Evolutionary conservation across 1,140 invertebrate genomes (phyloP).

Genomic region (Papilio glaucus): DNA sequence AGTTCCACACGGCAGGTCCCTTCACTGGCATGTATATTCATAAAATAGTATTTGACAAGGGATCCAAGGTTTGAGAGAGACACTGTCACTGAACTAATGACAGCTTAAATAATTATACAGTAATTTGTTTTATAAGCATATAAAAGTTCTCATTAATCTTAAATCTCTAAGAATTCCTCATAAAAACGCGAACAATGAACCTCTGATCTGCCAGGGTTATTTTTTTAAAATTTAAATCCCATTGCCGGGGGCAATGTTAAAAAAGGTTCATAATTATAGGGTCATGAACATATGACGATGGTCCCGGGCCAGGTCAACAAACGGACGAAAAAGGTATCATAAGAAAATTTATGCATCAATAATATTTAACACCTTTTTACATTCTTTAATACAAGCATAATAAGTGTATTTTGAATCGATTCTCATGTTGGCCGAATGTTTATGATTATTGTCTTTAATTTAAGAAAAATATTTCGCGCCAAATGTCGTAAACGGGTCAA

Average conservation of each 20-base stretch:
- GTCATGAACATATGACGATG: neutral
- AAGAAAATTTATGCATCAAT: neutral
- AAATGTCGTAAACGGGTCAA: neutral
- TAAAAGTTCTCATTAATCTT: no score
- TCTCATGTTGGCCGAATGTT: conserved; percentile 2
- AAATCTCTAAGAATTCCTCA: no score
- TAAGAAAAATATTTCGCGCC: neutral
- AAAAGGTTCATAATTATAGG: conserved; percentile 16
- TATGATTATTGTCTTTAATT: neutral
- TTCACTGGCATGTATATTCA: no score
- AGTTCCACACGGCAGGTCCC: no score
- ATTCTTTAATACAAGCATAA: neutral
- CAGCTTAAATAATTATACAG: no score
- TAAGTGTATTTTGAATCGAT: neutral
- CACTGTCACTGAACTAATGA: no score
- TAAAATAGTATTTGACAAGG: no score
- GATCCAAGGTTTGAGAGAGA: no score
- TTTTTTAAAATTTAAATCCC: neutral
- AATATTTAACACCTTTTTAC: neutral
- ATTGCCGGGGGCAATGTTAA: neutral
- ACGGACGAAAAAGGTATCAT: neutral
- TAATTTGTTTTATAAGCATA: no score
- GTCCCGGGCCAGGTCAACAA: neutral
- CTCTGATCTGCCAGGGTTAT: neutral
- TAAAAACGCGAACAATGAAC: neutral